Conservation (phyloP, 2,888 invertebrate species). For the Eumacrocentrus americanus region DNA sequence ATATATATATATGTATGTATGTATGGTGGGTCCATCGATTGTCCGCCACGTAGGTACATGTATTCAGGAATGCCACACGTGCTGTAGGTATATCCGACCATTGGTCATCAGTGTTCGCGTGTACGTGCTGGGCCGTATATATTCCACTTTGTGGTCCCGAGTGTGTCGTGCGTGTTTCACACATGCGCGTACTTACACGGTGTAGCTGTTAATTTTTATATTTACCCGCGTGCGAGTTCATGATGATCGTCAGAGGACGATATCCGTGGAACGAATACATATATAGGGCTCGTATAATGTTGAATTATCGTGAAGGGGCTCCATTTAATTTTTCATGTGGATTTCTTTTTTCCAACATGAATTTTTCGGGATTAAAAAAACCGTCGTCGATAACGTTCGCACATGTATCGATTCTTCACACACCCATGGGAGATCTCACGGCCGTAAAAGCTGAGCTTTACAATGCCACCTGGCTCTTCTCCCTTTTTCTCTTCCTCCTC, state of each 20-base stretch:
- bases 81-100: too few relatives aligned
- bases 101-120: not conserved
- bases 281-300: not conserved
- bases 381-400: conserved; percentile 20
- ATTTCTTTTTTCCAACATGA: not conserved
- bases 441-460: conserved; percentile 27
- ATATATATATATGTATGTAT: not conserved
- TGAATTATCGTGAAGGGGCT: not conserved
- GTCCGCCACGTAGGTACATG: too few relatives aligned
- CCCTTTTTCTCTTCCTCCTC: not conserved
- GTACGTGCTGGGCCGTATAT: not conserved
- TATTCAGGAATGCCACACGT: not conserved
- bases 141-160: not conserved
- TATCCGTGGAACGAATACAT: not conserved
- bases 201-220: not conserved
- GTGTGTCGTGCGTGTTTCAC: not conserved
- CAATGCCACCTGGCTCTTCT: conserved; percentile 5
- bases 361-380: conserved; percentile 6
- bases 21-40: not conserved
- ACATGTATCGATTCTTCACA: conserved; percentile 23
- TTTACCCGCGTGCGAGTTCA: not conserved
- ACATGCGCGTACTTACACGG: not conserved
- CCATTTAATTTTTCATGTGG: not conserved
- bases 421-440: conserved; percentile 5
- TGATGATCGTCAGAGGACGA: not conserved